These are phyloP conservation scores for Proteles cristata DNA, from an alignment of 2,113 vertebrate genomes.

Conservation along the genomic window DNA sequence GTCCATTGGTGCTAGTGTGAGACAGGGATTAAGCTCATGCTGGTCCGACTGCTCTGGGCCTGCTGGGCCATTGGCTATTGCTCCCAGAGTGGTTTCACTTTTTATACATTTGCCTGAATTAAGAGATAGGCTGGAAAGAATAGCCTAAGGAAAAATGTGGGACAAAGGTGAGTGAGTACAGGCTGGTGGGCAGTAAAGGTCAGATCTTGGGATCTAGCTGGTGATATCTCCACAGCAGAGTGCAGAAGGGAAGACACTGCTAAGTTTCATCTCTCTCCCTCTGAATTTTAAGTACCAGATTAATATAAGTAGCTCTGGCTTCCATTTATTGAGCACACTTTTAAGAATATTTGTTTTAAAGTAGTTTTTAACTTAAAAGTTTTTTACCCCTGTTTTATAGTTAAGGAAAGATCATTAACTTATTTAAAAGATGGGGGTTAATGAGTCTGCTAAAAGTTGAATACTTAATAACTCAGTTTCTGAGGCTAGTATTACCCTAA, in stretches of 20 bases:
- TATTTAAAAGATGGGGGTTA: neutral
- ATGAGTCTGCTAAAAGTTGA: neutral
- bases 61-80: neutral
- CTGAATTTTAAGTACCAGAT: neutral
- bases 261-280: neutral
- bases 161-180: neutral
- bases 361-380: neutral
- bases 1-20: neutral
- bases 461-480: neutral
- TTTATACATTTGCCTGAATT: neutral
- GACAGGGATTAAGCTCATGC: neutral
- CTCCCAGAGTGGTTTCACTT: neutral
- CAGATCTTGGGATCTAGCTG: neutral
- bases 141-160: neutral
- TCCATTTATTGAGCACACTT: neutral
- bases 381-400: neutral
- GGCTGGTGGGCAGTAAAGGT: neutral
- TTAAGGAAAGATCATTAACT: neutral
- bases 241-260: neutral
- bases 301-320: neutral
- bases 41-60: neutral
- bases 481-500: neutral
- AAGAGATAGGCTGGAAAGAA: neutral
- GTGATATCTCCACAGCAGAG: neutral
- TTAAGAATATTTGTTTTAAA: neutral